Percentiles rank a stretch among this genome's conserved stretches.
Conservation (phyloP, 1,140 invertebrate genomes). For the Mercenaria mercenaria region DNA sequence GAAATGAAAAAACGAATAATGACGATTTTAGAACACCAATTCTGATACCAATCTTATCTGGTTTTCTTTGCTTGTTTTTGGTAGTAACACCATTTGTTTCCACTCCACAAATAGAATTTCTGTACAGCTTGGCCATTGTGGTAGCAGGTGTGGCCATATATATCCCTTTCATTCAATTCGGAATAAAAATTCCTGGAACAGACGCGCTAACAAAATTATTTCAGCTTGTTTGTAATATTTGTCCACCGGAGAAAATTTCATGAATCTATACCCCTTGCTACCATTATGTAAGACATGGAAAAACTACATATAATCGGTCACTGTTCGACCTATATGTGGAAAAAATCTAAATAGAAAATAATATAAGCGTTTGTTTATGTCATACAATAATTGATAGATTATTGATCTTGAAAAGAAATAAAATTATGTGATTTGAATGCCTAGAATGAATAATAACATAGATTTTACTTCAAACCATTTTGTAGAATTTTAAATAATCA, state of each 20-base stretch:
- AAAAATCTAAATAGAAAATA: no score
- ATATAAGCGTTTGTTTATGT: no score
- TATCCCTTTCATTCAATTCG: slow-evolving; percentile 24
- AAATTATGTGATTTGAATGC: no score
- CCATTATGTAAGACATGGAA: no score
- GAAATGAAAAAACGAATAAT: neutral
- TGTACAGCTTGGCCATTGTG: slow-evolving; percentile 18
- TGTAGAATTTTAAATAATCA: no score
- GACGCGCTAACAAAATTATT: neutral
- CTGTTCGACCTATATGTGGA: no score
- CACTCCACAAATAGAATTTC: slow-evolving; percentile 46
- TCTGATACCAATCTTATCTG: slow-evolving; percentile 5
- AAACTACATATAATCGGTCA: no score
- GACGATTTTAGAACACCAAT: neutral
- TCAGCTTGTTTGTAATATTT: slow-evolving; percentile 25
- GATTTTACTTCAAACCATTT: no score
- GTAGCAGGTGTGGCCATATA: slow-evolving; percentile 4
- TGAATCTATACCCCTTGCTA: no score
- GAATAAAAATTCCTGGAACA: neutral
- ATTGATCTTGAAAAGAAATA: no score
- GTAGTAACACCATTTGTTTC: slow-evolving; percentile 38
- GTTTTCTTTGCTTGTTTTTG: neutral
- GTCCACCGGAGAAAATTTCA: slow-evolving; percentile 32
- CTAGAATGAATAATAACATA: no score
- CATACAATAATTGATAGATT: no score